Percentiles rank a stretch among this genome's conserved stretches.
Conservation (phyloP, 2,113 vertebrate genomes). For the Callopanchax toddi region DNA sequence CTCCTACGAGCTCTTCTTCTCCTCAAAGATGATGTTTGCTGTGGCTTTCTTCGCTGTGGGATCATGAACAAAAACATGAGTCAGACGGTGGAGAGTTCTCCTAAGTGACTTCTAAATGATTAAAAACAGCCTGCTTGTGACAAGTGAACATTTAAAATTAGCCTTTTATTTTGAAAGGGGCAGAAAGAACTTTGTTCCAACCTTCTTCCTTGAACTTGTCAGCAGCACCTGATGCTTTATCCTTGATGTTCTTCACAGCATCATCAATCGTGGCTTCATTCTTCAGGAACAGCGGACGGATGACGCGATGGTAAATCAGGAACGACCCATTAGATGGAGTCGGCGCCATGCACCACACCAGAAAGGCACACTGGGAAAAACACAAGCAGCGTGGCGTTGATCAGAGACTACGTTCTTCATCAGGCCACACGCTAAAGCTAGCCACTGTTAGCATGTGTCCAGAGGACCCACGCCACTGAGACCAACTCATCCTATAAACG, state of each 20-base stretch:
- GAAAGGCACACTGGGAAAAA: constrained; percentile 87
- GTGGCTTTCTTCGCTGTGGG: constrained; percentile 90
- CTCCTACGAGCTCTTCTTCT: constrained; percentile 90
- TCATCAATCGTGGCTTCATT: constrained; percentile 87
- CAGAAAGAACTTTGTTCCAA: constrained; percentile 50
- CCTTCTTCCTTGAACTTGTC: constrained; percentile 91
- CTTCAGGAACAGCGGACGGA: constrained; percentile 92
- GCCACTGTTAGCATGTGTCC: too few relatives aligned
- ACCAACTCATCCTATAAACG: too few relatives aligned
- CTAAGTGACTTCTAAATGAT: too few relatives aligned
- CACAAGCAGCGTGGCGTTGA: not conserved
- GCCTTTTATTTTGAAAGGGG: too few relatives aligned
- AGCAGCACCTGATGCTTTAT: constrained; percentile 91
- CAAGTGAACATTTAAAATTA: too few relatives aligned
- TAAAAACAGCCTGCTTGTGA: too few relatives aligned
- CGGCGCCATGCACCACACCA: constrained; percentile 97
- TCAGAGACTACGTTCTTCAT: too few relatives aligned
- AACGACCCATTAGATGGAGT: constrained; percentile 89
- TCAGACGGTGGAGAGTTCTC: too few relatives aligned
- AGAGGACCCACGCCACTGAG: too few relatives aligned
- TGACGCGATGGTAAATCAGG: constrained; percentile 87
- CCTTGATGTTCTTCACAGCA: constrained; percentile 87
- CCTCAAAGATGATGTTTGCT: constrained; percentile 93
- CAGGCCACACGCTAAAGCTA: not conserved
- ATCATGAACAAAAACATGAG: too few relatives aligned